Evolutionary conservation across 2,797 vertebrate species (phyloP).

Genomic region (Mormyrus proboscirostris): DNA sequence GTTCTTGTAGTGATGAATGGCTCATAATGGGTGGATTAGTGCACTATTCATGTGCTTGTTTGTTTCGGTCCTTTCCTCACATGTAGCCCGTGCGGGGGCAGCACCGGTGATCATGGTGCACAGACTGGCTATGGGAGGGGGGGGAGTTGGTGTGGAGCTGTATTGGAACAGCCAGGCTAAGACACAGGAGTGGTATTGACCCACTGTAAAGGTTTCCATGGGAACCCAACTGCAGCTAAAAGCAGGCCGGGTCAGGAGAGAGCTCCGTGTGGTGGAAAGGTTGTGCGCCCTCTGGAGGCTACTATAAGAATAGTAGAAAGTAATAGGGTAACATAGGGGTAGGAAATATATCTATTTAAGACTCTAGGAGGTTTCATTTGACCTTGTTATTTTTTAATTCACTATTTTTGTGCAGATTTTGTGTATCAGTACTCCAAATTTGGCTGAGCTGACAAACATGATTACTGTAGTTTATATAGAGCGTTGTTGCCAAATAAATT

Average conservation of each 20-base stretch:
- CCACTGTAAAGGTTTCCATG: slow-evolving; percentile 39
- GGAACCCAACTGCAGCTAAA: slow-evolving; percentile 38
- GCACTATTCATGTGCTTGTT: background rate
- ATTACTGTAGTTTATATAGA: background rate
- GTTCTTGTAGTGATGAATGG: background rate
- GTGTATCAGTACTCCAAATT: background rate
- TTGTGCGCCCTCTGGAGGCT: slow-evolving; percentile 17
- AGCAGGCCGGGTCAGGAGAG: slow-evolving; percentile 23
- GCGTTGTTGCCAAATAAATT: background rate
- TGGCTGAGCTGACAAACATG: background rate
- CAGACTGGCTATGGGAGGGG: background rate
- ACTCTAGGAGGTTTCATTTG: background rate
- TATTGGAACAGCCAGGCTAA: slow-evolving; percentile 25
- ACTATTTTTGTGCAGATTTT: background rate
- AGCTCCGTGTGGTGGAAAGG: background rate
- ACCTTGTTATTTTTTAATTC: background rate
- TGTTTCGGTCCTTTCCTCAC: background rate
- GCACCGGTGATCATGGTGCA: background rate
- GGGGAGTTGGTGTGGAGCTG: background rate
- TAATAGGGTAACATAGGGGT: background rate
- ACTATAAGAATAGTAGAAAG: background rate
- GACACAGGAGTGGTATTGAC: slow-evolving; percentile 38
- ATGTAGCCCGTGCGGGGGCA: background rate
- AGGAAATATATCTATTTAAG: background rate
- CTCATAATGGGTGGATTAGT: background rate